phyloP scores from a whole-genome alignment of 2,888 invertebrate species.

The Lucinisca nassula region DNA sequence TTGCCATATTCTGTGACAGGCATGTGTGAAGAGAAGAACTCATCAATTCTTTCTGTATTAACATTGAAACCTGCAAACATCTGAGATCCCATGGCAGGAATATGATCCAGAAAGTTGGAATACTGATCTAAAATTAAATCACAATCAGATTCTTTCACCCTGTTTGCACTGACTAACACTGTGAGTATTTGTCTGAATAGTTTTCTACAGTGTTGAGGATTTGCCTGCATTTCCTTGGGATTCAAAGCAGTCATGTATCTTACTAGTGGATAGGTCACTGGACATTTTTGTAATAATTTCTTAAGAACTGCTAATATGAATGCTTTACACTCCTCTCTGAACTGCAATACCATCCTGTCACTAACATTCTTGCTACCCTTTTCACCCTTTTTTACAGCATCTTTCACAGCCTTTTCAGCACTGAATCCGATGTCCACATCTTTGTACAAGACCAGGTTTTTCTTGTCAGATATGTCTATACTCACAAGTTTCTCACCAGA shows the following conservation, averaged over 20 bases:
- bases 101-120: conserved; percentile 15
- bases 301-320: conserved; percentile 32
- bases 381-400: conserved; percentile 5
- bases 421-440: conserved; percentile 55
- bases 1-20: background rate
- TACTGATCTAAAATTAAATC: conserved; percentile 24
- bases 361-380: conserved; percentile 9
- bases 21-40: conserved; percentile 38
- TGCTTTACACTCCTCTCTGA: conserved; percentile 40
- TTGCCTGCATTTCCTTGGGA: conserved; percentile 41
- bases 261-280: conserved; percentile 47
- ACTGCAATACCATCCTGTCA: conserved; percentile 41
- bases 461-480: conserved; percentile 26
- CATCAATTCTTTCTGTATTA: conserved; percentile 32
- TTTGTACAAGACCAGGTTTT: conserved; percentile 17
- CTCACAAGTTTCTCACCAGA: conserved; percentile 27
- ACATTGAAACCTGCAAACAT: conserved; percentile 38
- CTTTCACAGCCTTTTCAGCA: conserved; percentile 52
- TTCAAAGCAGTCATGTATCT: conserved; percentile 47
- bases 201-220: conserved; percentile 29
- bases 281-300: conserved; percentile 50
- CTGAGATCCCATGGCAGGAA: conserved; percentile 23
- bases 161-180: conserved; percentile 24
- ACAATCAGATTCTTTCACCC: conserved; percentile 34
- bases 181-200: conserved; percentile 38